These are phyloP conservation scores for Dorcus hopei DNA, from an alignment of 2,888 invertebrate genomes.

Conservation along the genomic window DNA sequence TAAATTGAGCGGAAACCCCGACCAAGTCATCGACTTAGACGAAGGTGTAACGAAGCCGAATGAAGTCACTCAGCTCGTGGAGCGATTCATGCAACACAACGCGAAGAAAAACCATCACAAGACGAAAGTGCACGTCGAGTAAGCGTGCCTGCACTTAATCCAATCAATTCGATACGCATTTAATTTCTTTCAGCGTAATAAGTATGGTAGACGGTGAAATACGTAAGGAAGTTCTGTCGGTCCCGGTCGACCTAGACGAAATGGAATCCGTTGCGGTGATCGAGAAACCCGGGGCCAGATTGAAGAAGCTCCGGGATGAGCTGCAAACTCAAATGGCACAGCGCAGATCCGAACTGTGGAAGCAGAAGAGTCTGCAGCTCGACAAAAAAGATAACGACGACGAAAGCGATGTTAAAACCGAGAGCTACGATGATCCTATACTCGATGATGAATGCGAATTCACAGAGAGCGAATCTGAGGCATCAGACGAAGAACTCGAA, in stretches of 20 bases:
- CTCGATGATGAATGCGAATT: constrained; percentile 53
- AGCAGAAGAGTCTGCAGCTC: constrained; percentile 50
- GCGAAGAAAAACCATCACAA: constrained; percentile 55
- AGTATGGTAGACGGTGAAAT: constrained; percentile 49
- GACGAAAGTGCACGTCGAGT: constrained; percentile 58
- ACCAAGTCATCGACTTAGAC: constrained; percentile 62
- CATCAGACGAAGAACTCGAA: constrained; percentile 51
- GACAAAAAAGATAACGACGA: constrained; percentile 34
- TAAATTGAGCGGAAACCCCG: constrained; percentile 53
- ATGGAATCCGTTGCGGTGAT: constrained; percentile 34
- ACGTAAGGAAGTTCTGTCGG: constrained; percentile 45
- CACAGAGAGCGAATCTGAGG: constrained; percentile 55
- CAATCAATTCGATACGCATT: too few species aligned
- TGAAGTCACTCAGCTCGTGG: constrained; percentile 66
- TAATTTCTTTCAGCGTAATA: constrained; percentile 37
- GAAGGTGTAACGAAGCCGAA: constrained; percentile 50
- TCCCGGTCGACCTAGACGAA: constrained; percentile 40
- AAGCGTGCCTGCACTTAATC: constrained; percentile 28
- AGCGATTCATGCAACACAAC: constrained; percentile 69
- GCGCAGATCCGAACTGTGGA: constrained; percentile 68
- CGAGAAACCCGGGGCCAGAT: constrained; percentile 67
- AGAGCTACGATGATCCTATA: constrained; percentile 43
- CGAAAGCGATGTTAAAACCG: constrained; percentile 47
- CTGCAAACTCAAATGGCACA: constrained; percentile 69
- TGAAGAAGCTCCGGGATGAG: constrained; percentile 66